Conservation (phyloP, 2,113 vertebrate species). For the Hyaena hyaena region DNA sequence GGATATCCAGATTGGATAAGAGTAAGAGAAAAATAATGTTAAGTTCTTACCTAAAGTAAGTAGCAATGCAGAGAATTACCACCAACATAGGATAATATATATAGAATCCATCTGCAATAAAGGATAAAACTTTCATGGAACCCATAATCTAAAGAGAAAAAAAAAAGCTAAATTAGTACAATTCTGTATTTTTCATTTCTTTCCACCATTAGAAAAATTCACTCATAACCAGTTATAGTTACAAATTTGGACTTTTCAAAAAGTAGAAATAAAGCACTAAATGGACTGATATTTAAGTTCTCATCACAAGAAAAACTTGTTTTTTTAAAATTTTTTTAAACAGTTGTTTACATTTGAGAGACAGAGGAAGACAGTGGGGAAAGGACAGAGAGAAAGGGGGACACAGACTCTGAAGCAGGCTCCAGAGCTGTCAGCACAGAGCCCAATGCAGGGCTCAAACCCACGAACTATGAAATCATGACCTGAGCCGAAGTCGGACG, state of each 20-base stretch:
- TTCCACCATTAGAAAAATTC: constrained; percentile 39
- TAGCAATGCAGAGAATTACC: constrained; percentile 95
- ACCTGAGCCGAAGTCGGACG: too few relatives aligned
- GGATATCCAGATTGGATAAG: neutral
- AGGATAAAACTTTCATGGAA: constrained; percentile 94
- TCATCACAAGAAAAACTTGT: neutral
- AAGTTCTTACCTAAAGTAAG: constrained; percentile 92
- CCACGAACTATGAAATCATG: too few relatives aligned
- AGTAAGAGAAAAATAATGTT: neutral
- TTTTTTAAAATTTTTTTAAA: too few relatives aligned
- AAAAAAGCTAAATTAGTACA: constrained; percentile 59
- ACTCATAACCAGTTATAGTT: neutral
- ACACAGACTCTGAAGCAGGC: too few relatives aligned
- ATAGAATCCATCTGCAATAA: constrained; percentile 97
- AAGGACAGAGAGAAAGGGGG: too few relatives aligned
- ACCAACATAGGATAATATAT: constrained; percentile 98
- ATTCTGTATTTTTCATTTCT: constrained; percentile 21
- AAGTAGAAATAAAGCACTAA: constrained; percentile 40
- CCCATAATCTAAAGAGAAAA: constrained; percentile 93
- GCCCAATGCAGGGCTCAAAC: too few relatives aligned
- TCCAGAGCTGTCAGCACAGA: too few relatives aligned
- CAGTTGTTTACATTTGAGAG: too few relatives aligned
- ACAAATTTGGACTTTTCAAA: constrained; percentile 47
- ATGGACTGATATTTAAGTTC: constrained; percentile 9
- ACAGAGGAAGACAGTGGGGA: too few relatives aligned